Evolutionary conservation across 2,888 invertebrate genomes (phyloP).

Genomic region (Exephanes ischioxanthus): DNA sequence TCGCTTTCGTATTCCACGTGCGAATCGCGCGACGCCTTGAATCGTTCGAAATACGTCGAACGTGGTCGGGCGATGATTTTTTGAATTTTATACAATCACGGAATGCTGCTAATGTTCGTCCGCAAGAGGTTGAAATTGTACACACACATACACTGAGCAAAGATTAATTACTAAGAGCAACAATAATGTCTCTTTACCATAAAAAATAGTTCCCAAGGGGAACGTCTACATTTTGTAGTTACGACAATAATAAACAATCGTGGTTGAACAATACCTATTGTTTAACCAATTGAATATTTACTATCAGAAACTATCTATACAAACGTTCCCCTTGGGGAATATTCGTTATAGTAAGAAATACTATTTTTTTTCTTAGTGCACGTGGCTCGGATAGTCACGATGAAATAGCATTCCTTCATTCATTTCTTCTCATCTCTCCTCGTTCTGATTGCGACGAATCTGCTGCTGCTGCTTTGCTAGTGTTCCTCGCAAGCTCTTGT

Average conservation of each 20-base stretch:
- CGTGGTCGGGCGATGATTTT: conserved; percentile 17
- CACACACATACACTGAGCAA: conserved; percentile 1
- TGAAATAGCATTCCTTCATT: conserved; percentile 50
- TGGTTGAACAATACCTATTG: too few relatives aligned
- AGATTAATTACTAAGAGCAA: too few relatives aligned
- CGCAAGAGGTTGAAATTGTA: conserved; percentile 20
- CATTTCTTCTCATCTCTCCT: conserved; percentile 32
- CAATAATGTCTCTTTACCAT: too few relatives aligned
- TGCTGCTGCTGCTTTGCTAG: conserved; percentile 1
- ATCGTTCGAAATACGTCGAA: conserved; percentile 33
- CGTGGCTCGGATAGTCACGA: neutral
- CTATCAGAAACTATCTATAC: too few relatives aligned
- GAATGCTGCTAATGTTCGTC: conserved; percentile 17
- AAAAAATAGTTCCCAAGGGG: too few relatives aligned
- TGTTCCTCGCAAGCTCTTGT: conserved; percentile 4
- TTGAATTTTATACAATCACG: conserved; percentile 28
- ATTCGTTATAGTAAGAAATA: too few relatives aligned
- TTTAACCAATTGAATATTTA: too few relatives aligned
- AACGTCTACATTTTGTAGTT: too few relatives aligned
- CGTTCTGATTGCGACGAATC: neutral
- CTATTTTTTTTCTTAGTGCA: too few relatives aligned
- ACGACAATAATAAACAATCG: too few relatives aligned
- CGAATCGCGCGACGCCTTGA: conserved; percentile 6
- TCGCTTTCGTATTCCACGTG: conserved; percentile 32
- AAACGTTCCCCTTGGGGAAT: too few relatives aligned